Conservation (phyloP, 92 coral and sea anemone species). For the Bergia sp. region DNA sequence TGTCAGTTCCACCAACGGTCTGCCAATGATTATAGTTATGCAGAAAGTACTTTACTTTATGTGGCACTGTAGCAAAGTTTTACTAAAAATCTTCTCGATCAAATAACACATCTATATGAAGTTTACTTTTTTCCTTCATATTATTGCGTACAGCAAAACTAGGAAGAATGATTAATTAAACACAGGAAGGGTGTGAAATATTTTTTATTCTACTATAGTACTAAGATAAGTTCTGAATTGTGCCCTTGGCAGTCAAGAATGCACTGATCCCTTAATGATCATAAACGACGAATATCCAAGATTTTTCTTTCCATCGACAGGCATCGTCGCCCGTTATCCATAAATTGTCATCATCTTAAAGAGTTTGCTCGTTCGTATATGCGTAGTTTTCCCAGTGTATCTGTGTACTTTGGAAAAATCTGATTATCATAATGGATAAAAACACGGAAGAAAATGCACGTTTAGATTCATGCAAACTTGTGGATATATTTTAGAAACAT, state of each 20-base stretch:
- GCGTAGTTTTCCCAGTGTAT: background rate
- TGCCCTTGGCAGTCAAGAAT: background rate
- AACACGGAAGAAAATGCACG: background rate
- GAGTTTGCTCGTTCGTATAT: background rate
- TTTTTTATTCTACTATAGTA: background rate
- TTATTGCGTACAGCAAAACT: background rate
- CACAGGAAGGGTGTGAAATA: slow-evolving; percentile 21
- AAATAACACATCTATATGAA: background rate
- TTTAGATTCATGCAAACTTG: background rate
- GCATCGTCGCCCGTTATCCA: background rate
- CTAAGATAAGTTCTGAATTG: background rate
- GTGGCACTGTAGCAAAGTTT: background rate
- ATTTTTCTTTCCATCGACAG: background rate
- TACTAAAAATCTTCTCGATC: background rate
- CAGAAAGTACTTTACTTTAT: background rate
- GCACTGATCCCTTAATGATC: background rate
- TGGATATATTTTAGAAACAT: background rate
- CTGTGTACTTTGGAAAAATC: slow-evolving; percentile 22
- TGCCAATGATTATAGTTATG: background rate
- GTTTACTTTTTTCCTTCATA: background rate
- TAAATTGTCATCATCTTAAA: background rate
- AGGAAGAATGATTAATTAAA: slow-evolving; percentile 10
- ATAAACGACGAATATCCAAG: background rate
- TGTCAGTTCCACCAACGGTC: background rate
- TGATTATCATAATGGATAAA: slow-evolving; percentile 12